Evolutionary conservation across 53 echinoderm and acorn worm genomes (phyloP).

Genomic region (Luidia sarsii): DNA sequence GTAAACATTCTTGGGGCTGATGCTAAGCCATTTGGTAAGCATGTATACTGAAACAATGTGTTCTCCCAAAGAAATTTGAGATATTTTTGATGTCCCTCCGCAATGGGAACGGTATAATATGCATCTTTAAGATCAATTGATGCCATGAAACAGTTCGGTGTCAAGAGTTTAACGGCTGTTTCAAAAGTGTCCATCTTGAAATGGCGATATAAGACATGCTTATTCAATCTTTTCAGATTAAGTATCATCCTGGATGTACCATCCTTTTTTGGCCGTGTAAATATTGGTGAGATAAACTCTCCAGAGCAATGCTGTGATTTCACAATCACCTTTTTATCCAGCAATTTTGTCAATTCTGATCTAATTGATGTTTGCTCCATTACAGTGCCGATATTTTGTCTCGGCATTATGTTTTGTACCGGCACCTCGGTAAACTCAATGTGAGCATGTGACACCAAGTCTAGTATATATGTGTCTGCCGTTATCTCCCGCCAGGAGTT

Average conservation of each 20-base stretch:
- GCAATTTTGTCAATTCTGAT: conserved; percentile 39
- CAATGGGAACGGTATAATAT: conserved; percentile 34
- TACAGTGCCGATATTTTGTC: not conserved
- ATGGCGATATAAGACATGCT: conserved; percentile 13
- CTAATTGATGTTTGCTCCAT: conserved; percentile 13
- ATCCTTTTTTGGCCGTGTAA: conserved; percentile 49
- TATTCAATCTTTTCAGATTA: conserved; percentile 21
- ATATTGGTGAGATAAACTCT: conserved; percentile 43
- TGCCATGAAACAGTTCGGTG: conserved; percentile 26
- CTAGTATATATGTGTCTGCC: conserved; percentile 32
- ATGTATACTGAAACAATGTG: conserved; percentile 36
- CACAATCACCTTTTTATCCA: conserved; percentile 48
- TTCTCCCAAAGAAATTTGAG: conserved; percentile 33
- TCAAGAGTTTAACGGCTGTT: conserved; percentile 26
- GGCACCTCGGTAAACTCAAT: conserved; percentile 44
- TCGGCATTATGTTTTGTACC: conserved; percentile 1
- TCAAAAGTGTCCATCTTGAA: conserved; percentile 57
- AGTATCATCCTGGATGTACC: conserved; percentile 57
- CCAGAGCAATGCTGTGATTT: conserved; percentile 27
- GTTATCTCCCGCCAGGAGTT: conserved; percentile 41
- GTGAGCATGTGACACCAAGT: conserved; percentile 37
- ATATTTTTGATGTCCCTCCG: conserved; percentile 48
- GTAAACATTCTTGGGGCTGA: conserved; percentile 52
- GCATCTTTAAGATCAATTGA: conserved; percentile 35
- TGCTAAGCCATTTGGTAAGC: conserved; percentile 53